A percentile compares a stretch with the other conserved stretches of the same genome.
phyloP scores from a whole-genome alignment of 2,888 invertebrate species.

The Gasteruption jaculator region DNA sequence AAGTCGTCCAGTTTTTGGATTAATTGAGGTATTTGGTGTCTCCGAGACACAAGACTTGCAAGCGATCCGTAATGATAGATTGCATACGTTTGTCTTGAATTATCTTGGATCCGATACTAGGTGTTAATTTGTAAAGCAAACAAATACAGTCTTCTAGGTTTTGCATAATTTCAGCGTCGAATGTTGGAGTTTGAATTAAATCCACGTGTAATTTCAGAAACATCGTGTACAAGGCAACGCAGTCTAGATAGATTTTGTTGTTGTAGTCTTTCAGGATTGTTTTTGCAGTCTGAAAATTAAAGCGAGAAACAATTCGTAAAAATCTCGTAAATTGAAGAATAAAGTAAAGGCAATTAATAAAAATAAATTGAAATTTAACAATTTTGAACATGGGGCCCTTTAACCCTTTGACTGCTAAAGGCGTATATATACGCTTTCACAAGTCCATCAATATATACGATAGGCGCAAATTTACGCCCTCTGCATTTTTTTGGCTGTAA shows the following conservation, averaged over 20 bases:
- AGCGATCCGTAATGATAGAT: constrained; percentile 33
- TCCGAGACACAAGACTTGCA: constrained; percentile 31
- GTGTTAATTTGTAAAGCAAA: constrained; percentile 36
- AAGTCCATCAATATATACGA: too few relatives aligned
- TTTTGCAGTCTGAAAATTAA: constrained; percentile 34
- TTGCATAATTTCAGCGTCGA: constrained; percentile 38
- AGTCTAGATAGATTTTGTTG: constrained; percentile 33
- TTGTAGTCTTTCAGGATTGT: constrained; percentile 35
- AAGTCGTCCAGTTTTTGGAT: constrained; percentile 2
- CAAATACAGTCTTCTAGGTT: constrained; percentile 40
- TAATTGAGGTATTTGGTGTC: constrained; percentile 40
- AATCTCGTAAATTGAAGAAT: not conserved
- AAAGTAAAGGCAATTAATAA: too few relatives aligned
- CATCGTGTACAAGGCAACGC: constrained; percentile 33
- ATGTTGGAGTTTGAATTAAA: constrained; percentile 37
- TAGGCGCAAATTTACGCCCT: too few relatives aligned
- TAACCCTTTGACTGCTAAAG: too few relatives aligned
- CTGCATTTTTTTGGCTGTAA: too few relatives aligned
- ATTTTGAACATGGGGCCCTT: too few relatives aligned
- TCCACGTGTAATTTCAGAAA: constrained; percentile 40
- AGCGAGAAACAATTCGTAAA: not conserved
- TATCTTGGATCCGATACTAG: constrained; percentile 32
- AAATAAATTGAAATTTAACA: too few relatives aligned
- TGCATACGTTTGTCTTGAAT: constrained; percentile 38
- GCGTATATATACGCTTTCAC: too few relatives aligned